phyloP scores from a whole-genome alignment of 2,888 invertebrate species.

The Mimumesa dahlbomi region DNA sequence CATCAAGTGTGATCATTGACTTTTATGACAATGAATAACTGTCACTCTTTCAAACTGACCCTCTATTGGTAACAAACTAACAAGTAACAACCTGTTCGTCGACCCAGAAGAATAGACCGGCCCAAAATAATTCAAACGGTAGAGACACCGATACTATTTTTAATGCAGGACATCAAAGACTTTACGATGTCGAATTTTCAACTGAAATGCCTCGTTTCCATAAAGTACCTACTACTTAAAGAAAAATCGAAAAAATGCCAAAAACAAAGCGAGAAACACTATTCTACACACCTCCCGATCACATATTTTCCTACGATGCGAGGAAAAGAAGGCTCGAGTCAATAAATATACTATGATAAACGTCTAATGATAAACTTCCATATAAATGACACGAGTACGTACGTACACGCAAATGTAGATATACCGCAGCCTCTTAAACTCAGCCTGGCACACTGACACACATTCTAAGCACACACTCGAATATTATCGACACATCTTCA shows the following conservation, averaged over 20 bases:
- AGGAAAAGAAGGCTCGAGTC: constrained; percentile 26
- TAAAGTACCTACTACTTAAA: too few species aligned
- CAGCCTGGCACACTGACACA: constrained; percentile 7
- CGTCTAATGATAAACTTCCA: too few species aligned
- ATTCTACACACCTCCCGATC: not conserved
- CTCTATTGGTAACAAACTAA: constrained; percentile 23
- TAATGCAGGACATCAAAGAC: constrained; percentile 1
- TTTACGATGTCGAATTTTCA: not conserved
- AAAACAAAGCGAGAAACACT: too few species aligned
- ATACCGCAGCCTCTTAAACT: constrained; percentile 3
- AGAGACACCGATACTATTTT: constrained; percentile 20
- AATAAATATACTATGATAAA: constrained; percentile 4
- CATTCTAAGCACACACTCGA: constrained; percentile 12
- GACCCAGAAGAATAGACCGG: constrained; percentile 19
- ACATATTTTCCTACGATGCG: constrained; percentile 24
- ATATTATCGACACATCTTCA: constrained; percentile 13
- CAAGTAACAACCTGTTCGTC: constrained; percentile 4
- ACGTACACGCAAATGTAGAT: not conserved
- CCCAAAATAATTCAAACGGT: constrained; percentile 10
- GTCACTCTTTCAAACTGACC: constrained; percentile 40
- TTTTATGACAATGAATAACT: too few species aligned
- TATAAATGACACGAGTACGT: not conserved
- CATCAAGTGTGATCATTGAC: constrained; percentile 26
- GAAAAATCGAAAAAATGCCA: too few species aligned
- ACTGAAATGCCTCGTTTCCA: not conserved